Percentiles rank a stretch among this genome's conserved stretches.
Evolutionary conservation across 1,140 invertebrate genomes (phyloP).

Genomic region (Scaptodrosophila lebanonensis): DNA sequence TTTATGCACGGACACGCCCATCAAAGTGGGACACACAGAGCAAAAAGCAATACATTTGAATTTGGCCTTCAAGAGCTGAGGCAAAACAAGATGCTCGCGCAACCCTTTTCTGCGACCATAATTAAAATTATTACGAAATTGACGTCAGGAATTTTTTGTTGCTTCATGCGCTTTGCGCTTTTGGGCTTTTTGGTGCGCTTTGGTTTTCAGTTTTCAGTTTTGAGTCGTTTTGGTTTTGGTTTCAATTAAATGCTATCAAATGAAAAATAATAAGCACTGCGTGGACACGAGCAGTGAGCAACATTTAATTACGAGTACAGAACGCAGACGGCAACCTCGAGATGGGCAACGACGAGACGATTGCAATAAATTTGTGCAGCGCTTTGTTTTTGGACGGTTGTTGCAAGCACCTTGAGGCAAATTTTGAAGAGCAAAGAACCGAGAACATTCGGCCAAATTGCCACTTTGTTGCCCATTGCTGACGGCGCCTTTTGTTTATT

Average conservation of each 20-base stretch:
- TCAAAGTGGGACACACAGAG: slow-evolving; percentile 14
- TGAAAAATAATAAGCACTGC: slow-evolving; percentile 63
- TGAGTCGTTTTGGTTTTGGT: slow-evolving; percentile 6
- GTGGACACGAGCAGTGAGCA: slow-evolving; percentile 22
- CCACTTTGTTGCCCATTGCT: slow-evolving; percentile 42
- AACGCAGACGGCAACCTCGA: no score
- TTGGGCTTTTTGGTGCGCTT: slow-evolving; percentile 4
- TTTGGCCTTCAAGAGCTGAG: no score
- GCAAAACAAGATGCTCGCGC: background rate
- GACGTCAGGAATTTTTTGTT: slow-evolving; percentile 26
- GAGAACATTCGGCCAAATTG: slow-evolving; percentile 38
- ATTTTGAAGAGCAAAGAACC: slow-evolving; percentile 35
- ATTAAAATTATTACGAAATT: slow-evolving; percentile 55
- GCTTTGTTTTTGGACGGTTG: slow-evolving; percentile 34
- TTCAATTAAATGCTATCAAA: slow-evolving; percentile 37
- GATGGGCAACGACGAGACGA: slow-evolving; percentile 46
- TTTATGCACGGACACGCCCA: slow-evolving; percentile 48
- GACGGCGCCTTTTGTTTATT: slow-evolving; percentile 21
- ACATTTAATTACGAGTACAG: slow-evolving; percentile 67
- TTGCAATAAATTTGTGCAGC: slow-evolving; percentile 52
- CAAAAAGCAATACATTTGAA: slow-evolving; percentile 32
- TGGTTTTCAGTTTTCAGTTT: slow-evolving; percentile 6
- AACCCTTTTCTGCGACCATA: slow-evolving; percentile 17
- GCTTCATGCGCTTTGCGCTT: slow-evolving; percentile 46
- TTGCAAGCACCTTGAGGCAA: background rate